Evolutionary conservation across 2,888 invertebrate genomes (phyloP).

Genomic region (Drosophila gaucha): DNA sequence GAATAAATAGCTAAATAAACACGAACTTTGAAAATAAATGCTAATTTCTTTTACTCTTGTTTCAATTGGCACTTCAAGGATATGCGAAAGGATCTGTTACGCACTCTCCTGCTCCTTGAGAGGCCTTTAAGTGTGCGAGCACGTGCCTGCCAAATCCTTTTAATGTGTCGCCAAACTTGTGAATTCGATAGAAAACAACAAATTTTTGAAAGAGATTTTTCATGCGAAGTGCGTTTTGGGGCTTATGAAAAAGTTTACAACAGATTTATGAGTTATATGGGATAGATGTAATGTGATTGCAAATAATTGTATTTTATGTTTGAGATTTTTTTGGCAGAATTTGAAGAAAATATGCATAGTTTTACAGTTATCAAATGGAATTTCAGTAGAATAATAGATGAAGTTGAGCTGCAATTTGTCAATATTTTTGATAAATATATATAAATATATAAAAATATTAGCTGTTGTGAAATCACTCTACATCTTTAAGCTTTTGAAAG

Average conservation of each 20-base stretch:
- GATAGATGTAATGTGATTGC: neutral
- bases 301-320: no score
- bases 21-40: conserved; percentile 70
- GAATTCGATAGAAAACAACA: conserved; percentile 38
- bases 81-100: conserved; percentile 18
- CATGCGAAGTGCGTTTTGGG: neutral
- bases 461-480: no score
- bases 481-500: no score
- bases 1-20: conserved; percentile 77
- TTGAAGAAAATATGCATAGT: neutral
- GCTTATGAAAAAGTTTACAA: conserved; percentile 5
- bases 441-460: no score
- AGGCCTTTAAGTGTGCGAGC: conserved; percentile 31
- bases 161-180: conserved; percentile 73
- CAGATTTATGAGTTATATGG: conserved; percentile 5
- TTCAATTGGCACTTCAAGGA: conserved; percentile 48
- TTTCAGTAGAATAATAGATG: no score
- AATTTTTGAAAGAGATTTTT: neutral
- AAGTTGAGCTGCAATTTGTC: no score
- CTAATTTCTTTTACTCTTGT: conserved; percentile 64
- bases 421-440: no score
- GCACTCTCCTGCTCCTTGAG: conserved; percentile 26
- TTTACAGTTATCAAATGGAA: no score
- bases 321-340: no score
- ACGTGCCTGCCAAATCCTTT: conserved; percentile 75